Base-by-base conservation (phyloP, 2,113 vertebrate species). In the Pao palembangensis region DNA sequence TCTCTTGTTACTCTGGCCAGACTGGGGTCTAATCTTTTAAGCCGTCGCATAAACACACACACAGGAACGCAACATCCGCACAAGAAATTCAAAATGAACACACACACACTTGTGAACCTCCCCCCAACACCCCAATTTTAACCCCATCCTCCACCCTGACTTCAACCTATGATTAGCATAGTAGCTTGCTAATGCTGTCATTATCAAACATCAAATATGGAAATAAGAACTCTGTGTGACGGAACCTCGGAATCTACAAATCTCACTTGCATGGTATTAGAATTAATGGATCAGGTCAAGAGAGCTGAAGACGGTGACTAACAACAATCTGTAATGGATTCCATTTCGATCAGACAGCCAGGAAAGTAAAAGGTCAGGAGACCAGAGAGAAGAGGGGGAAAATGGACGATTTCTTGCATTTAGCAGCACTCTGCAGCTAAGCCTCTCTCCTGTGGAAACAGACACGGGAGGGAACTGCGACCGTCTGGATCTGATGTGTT, bases 1-100 rank as follows among this genome's bases (percentile, higher is more conserved):
- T 68, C 70, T 65, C 65, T 55, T 46, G 54, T 64, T 58, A 43
- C 62, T 31, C 60, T 44, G 70, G 65, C 65, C 69, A 53, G 62
- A 66, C 61, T 78, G 67, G 25, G 77, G 65, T 82, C 80, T 85
- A 90, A 89, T 85, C 88, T 87, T 78, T 88, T 87, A 85, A 87
- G 64, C 76, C 71, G 48, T 57, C 38, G 42, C 58, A 61, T 23
- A 16, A 2, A 58, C 34, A 53, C 18, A 38, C 13, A 51, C 21
- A 64, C 34, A 58, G 19, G 58, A 15, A 23, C 46, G n/a, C 20
- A 61, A 71, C 53, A 20, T 60, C 49, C 52, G 49, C 34, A 23
- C 28, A 51, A 21, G 52, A 66, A 21, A 52, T 43, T 55, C 49
- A 42, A 71, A 63, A 62, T 61, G 49, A 55, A 73, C 62, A 69